Evolutionary conservation across 2,113 vertebrate species (phyloP).

Genomic region (Corynorhinus townsendii): DNA sequence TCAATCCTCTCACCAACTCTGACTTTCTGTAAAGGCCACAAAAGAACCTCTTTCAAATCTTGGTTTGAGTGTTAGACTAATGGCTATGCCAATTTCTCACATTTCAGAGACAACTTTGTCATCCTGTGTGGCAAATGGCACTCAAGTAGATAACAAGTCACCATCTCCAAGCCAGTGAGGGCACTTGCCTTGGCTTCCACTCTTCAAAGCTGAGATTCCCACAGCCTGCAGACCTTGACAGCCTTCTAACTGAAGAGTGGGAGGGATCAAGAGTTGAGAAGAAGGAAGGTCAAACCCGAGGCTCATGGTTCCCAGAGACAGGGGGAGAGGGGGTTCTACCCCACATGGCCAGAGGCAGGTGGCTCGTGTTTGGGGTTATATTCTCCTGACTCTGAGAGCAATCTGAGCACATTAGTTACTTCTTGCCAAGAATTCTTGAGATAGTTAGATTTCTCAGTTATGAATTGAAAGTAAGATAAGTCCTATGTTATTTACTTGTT

Average conservation of each 20-base stretch:
- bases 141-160: neutral
- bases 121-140: neutral
- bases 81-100: neutral
- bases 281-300: neutral
- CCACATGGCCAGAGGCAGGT: neutral
- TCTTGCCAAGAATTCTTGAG: neutral
- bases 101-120: neutral
- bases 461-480: neutral
- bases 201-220: neutral
- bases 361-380: too few relatives aligned
- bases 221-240: neutral
- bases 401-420: neutral
- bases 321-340: neutral
- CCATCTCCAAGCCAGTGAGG: neutral
- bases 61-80: neutral
- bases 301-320: neutral
- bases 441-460: neutral
- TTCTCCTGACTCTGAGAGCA: neutral
- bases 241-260: neutral
- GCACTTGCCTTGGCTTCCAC: neutral
- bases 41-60: neutral
- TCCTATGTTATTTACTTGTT: neutral
- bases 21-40: neutral
- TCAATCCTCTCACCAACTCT: neutral
- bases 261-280: neutral